Conservation (phyloP, 1,140 invertebrate genomes). For the Archivesica marissinica region DNA sequence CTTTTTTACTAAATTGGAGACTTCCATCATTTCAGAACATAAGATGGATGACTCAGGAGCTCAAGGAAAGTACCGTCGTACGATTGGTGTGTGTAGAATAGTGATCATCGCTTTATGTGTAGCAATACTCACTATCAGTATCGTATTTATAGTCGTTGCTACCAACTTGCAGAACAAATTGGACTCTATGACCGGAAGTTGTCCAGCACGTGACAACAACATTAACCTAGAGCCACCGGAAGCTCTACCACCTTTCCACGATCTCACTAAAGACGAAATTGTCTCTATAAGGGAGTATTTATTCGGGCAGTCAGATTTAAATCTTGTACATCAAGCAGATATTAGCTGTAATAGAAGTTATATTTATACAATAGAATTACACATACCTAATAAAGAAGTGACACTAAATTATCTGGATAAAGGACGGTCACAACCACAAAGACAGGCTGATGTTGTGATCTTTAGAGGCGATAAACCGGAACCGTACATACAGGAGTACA, state of each 20-base stretch:
- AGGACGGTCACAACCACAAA: conserved; percentile 56
- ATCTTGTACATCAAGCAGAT: conserved; percentile 54
- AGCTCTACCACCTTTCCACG: conserved; percentile 61
- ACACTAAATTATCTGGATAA: conserved; percentile 70
- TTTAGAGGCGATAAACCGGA: conserved; percentile 74
- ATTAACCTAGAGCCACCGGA: conserved; percentile 50
- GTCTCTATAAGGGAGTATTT: conserved; percentile 59
- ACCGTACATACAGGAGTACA: conserved; percentile 73
- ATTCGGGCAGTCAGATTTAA: conserved; percentile 60
- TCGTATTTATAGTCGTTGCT: conserved; percentile 39
- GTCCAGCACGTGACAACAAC: conserved; percentile 27
- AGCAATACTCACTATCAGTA: background rate
- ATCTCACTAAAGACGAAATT: conserved; percentile 67
- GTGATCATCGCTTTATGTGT: background rate
- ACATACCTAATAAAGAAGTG: conserved; percentile 70
- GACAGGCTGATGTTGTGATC: conserved; percentile 72
- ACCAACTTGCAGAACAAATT: conserved; percentile 15
- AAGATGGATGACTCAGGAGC: conserved; percentile 5
- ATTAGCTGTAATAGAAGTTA: conserved; percentile 65
- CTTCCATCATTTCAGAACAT: conserved; percentile 4
- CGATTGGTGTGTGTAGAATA: conserved; percentile 27
- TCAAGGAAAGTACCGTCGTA: conserved; percentile 14
- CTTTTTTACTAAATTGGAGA: no score
- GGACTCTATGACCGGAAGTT: conserved; percentile 27
- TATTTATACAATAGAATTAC: conserved; percentile 71